Base-by-base conservation (phyloP, 2,113 vertebrate genomes). In the Otis tarda region DNA sequence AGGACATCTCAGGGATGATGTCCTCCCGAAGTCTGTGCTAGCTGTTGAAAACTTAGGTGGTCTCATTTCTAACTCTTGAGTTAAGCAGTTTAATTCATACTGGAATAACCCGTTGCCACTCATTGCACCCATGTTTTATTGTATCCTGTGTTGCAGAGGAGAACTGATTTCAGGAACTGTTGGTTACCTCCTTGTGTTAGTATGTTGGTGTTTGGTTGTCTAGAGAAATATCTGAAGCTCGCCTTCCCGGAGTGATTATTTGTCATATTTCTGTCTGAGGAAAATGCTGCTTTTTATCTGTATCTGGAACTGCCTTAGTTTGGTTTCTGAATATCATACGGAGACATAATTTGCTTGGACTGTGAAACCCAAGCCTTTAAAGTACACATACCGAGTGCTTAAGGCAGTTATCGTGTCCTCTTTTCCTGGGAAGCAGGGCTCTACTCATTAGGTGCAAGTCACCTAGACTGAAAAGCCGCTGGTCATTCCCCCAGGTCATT, bases 401-500 rank as follows among this genome's bases (percentile, higher is more conserved):
- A 35, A 83, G 77, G 89, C 61, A 59, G 83, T 87, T 91, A 41
- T 2, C 41, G 83, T 82, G 80, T 95, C 94, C 69, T 79, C 9
- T 49, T 73, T 94, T 91, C 81, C 83, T 82, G 92, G 89, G 94
- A 84, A 95, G 86, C 65, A 22, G 0, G 2, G 60, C 89, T 89
- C 45, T 59, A 87, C 91, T 96, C 95, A 96, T 95, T 94, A 96
- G 83, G 61, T 94, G 50, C 87, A 45, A 92, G 92, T 94, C 92
- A 92, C 74, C 91, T 76, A 7, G 74, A 21, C 83, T 94, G 92
- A 94, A 94, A 91, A 96, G 87, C 89, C 14, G 3, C 77, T 73
- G 61, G 70, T 91, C 92, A 74, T 96, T 93, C 96, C 96, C 96
- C 82, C 86, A 87, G 94, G 95, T 94, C 91, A 97, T 92, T 24